Conservation (phyloP, 2,113 vertebrate species). For the Rhinolophus sinicus region DNA sequence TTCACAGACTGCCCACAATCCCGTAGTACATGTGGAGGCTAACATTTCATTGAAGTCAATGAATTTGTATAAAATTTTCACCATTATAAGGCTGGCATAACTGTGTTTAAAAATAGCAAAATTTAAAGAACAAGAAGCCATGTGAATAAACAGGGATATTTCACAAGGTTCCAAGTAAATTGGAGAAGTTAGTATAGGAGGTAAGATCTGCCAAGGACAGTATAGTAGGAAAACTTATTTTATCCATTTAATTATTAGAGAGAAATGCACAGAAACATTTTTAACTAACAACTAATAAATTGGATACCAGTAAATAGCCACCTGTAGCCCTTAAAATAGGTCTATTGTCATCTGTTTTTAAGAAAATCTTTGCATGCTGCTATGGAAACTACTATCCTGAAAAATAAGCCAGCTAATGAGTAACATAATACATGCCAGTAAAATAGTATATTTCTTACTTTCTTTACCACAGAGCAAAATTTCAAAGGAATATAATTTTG, state of each 20-base stretch:
- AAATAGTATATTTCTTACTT: neutral
- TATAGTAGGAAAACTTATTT: neutral
- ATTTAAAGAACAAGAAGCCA: neutral
- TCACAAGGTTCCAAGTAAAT: neutral
- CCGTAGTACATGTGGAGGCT: neutral
- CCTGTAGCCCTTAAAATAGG: neutral
- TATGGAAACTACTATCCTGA: neutral
- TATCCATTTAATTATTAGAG: neutral
- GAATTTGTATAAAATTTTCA: neutral
- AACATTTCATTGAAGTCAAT: neutral
- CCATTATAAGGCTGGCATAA: neutral
- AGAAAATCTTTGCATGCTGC: neutral
- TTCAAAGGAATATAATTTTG: slow-evolving; percentile 52
- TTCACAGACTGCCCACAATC: neutral
- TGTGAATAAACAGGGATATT: neutral
- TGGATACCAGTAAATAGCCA: neutral
- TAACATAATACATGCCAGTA: neutral
- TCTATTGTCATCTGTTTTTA: neutral
- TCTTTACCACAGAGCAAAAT: slow-evolving; percentile 20
- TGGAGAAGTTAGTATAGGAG: neutral
- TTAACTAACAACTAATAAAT: neutral
- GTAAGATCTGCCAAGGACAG: neutral
- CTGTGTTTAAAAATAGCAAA: neutral
- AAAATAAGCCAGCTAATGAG: slow-evolving; percentile 51
- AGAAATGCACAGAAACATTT: neutral